Base-by-base conservation (phyloP, 2,113 vertebrate species). In the Tachycineta bicolor region DNA sequence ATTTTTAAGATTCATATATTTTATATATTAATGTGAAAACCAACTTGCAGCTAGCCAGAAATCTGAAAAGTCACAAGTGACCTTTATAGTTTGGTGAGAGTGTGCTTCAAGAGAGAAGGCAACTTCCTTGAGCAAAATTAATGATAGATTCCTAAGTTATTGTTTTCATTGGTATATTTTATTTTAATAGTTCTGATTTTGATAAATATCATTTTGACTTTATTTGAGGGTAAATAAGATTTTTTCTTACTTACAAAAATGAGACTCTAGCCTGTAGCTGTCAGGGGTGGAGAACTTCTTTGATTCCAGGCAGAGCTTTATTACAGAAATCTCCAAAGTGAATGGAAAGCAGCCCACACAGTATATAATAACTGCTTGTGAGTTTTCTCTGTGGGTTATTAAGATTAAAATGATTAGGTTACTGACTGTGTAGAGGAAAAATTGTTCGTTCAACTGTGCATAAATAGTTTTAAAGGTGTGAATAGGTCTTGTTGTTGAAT, bases 351-450 rank as follows among this genome's bases (percentile, higher is more conserved):
- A 95, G 53, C n/a, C 37, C 73, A 33, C 67, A 79, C 7, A n/a
- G 20, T 43, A 28, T 65, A 69, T 83, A 89, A 93, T 81, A 53
- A 90, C 33, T 74, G 43, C 55, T 90, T 93, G 39, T 64, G 70
- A 96, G 69, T 76, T 93, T 64, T 56, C 31, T 78, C 76, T 79
- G 34, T 89, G 55, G 81, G 50, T 77, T 90, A 93, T 92, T 89
- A 94, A 95, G 81, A 86, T 85, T 81, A 92, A 93, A 96, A 94
- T 31, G 12, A 93, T 91, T 83, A 92, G 50, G 50, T 78, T 90
- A 75, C 55, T 86, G 77, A 55, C 50, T 91, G 46, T 68, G 16
- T 84, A 46, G 53, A 92, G 52, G 68, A 94, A 75, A 10, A 84
- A 86, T 82, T 92, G 60, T 94, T 96, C n/a, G 34, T 71, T 92